Percentiles rank a stretch among this genome's conserved stretches.
Conservation (phyloP, 2,888 invertebrate genomes). For the Tuta absoluta region DNA sequence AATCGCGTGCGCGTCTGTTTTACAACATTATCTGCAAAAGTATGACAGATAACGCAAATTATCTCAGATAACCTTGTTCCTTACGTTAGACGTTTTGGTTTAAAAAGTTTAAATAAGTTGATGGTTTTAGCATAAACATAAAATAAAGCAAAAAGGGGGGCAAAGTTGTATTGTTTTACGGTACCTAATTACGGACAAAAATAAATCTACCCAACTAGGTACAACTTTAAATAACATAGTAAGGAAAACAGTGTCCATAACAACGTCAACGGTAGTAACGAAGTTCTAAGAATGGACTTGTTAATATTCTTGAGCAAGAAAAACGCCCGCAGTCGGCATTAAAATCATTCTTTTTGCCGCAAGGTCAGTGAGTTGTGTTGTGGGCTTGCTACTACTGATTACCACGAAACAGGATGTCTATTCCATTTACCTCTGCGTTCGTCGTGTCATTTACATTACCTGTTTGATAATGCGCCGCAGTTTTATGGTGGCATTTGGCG, state of each 20-base stretch:
- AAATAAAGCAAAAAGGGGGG: too few species aligned
- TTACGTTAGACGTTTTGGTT: too few species aligned
- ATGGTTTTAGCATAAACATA: too few species aligned
- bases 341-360: slow-evolving; percentile 73
- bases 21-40: too few species aligned
- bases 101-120: too few species aligned
- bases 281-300: slow-evolving; percentile 39
- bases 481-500: neutral
- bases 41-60: too few species aligned
- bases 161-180: too few species aligned
- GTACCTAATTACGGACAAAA: too few species aligned
- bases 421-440: neutral
- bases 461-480: neutral
- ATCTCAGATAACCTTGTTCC: too few species aligned
- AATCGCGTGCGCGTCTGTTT: too few species aligned
- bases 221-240: neutral
- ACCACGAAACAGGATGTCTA: slow-evolving; percentile 22
- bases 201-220: too few species aligned
- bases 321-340: slow-evolving; percentile 58
- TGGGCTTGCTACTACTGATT: slow-evolving; percentile 16
- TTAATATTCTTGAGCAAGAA: slow-evolving; percentile 64
- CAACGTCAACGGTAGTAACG: neutral
- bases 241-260: neutral
- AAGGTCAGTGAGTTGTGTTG: slow-evolving; percentile 71
- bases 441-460: slow-evolving; percentile 10